Base-by-base conservation (phyloP, 2,797 vertebrate genomes). In the Smutsia gigantea region DNA sequence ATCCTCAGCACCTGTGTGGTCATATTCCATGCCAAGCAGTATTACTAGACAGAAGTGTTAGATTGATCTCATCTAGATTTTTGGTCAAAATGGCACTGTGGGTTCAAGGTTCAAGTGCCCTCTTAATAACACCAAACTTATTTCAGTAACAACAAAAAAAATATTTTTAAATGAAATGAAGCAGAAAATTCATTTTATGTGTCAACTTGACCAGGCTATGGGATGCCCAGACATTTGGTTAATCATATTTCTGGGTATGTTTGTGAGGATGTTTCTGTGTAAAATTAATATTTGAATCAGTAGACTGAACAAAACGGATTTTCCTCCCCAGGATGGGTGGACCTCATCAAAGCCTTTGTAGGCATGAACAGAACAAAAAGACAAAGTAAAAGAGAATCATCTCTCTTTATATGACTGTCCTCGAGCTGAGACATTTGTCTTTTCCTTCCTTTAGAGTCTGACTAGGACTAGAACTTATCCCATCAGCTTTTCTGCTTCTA, bases 41-140 rank as follows among this genome's bases (percentile, higher is more conserved):
- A 59, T 90, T 74, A 61, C 23, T 46, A 46, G 42, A 46, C 42
- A 46, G 42, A 90, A 87, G 23, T 78, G 18, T 49, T 72, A 93
- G 84, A 69, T 23, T 74, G 9, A 59, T 87, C 69, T 81, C 37
- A n/a, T 85, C 61, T 91, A 37, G 23, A 69, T 82, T 88, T 88
- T 39, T 55, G 37, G 23, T 46, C 71, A 91, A 11, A 79, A 79
- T 84, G 42, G 46, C 42, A 75, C 31, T 27, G 15, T 84, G 29
- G 46, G 14, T 66, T 66, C 18, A 82, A 39, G 25, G 29, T 31
- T 83, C 31, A 63, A 42, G 27, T 61, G 18, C 1, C 71, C 34
- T 81, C 25, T 49, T 46, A 46, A 46, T 46, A 46, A 85, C 13
- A 49, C 1, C 46, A 77, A 55, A 81, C 4, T 77, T 92, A 64